phyloP scores from a whole-genome alignment of 2,113 vertebrate species.

The Psettodes erumei region DNA sequence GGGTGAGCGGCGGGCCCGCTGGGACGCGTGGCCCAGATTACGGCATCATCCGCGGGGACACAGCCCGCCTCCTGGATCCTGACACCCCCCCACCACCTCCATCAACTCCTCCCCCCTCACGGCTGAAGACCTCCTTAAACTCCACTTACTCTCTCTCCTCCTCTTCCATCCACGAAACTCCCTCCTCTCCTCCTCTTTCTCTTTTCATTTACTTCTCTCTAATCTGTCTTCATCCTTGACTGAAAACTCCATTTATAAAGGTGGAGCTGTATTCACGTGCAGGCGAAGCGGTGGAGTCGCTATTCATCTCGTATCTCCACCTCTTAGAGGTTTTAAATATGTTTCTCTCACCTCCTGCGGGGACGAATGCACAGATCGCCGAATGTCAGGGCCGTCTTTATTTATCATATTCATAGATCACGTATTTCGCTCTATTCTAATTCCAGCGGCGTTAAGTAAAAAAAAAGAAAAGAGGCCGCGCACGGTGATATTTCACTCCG shows the following conservation, averaged over 20 bases:
- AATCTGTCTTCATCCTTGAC: not conserved
- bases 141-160: not conserved
- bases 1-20: conserved; percentile 45
- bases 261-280: too few relatives aligned
- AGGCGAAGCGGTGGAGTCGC: too few relatives aligned
- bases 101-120: not conserved
- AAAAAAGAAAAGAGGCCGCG: not conserved
- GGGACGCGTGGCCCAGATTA: conserved; percentile 67
- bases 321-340: not conserved
- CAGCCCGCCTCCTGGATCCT: conserved; percentile 16
- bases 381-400: not conserved
- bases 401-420: conserved; percentile 6
- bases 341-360: too few relatives aligned
- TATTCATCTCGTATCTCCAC: too few relatives aligned
- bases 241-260: too few relatives aligned
- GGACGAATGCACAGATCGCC: too few relatives aligned
- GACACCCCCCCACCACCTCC: conserved; percentile 14
- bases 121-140: conserved; percentile 1
- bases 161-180: not conserved
- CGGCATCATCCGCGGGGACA: conserved; percentile 37
- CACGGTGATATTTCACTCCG: conserved; percentile 19
- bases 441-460: conserved; percentile 1
- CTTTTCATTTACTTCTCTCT: not conserved
- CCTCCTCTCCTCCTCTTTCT: not conserved
- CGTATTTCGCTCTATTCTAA: conserved; percentile 1